phyloP scores from a whole-genome alignment of 2,888 invertebrate genomes.

The Lampropteryx suffumata region DNA sequence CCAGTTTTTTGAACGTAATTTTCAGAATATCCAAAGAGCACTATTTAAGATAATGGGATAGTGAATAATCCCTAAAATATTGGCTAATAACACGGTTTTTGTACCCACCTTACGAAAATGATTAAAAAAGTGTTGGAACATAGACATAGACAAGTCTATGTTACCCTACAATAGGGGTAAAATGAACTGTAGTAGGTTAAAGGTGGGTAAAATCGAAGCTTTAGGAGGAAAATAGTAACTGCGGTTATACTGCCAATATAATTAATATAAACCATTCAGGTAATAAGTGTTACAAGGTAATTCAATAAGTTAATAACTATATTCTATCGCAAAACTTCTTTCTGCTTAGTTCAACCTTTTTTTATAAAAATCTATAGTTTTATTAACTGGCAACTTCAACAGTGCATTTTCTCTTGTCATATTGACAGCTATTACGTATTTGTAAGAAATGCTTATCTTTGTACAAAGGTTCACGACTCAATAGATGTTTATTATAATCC shows the following conservation, averaged over 20 bases:
- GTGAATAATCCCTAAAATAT: slow-evolving; percentile 3
- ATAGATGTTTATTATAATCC: no score
- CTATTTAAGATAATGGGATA: slow-evolving; percentile 5
- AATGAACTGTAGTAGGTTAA: neutral
- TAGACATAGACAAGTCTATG: neutral
- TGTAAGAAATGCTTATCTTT: no score
- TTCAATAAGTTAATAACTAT: slow-evolving; percentile 2
- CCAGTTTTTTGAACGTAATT: slow-evolving; percentile 1
- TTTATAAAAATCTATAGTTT: no score
- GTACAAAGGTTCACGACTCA: no score
- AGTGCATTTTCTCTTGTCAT: slow-evolving; percentile 6
- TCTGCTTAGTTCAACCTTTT: neutral
- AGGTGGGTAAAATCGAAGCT: slow-evolving; percentile 1
- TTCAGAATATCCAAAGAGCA: slow-evolving; percentile 6
- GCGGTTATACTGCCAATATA: slow-evolving; percentile 20
- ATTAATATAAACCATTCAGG: slow-evolving; percentile 4
- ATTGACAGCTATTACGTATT: slow-evolving; percentile 8
- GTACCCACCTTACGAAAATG: neutral
- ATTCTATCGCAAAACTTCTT: no score
- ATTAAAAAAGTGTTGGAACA: no score
- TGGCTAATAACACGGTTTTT: slow-evolving; percentile 1
- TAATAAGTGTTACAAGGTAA: slow-evolving; percentile 4
- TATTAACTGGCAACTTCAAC: neutral
- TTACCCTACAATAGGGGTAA: neutral
- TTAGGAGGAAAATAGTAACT: slow-evolving; percentile 5